Percentiles rank a stretch among this genome's conserved stretches.
phyloP scores from a whole-genome alignment of 64 coral and sea anemone genomes.

The Pocillopora damicornis region DNA sequence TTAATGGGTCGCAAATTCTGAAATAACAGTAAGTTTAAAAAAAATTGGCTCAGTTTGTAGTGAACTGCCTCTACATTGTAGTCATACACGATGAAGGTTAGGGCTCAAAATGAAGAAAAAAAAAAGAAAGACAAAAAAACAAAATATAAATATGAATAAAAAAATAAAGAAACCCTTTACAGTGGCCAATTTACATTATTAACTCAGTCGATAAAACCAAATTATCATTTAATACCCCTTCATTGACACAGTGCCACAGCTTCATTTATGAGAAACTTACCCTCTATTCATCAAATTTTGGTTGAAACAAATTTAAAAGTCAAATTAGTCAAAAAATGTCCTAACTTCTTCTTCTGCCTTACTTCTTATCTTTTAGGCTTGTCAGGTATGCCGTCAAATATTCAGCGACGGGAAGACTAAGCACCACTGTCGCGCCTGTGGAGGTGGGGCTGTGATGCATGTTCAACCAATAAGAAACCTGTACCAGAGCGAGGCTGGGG shows the following conservation, averaged over 20 bases:
- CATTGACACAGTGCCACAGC: too few species aligned
- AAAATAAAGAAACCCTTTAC: neutral
- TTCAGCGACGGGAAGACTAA: constrained; percentile 73
- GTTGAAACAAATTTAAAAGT: too few species aligned
- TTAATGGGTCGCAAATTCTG: constrained; percentile 90
- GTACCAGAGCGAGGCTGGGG: constrained; percentile 97
- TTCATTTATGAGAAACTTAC: too few species aligned
- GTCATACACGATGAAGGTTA: neutral
- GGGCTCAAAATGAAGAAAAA: neutral
- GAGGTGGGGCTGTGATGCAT: constrained; percentile 80
- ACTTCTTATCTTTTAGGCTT: constrained; percentile 51
- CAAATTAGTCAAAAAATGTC: neutral
- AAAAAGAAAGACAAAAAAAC: too few species aligned
- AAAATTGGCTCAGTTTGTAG: neutral
- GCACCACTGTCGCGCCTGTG: constrained; percentile 97
- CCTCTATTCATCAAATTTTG: too few species aligned
- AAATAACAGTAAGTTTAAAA: constrained; percentile 63
- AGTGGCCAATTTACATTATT: too few species aligned
- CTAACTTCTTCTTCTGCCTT: neutral
- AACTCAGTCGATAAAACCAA: too few species aligned
- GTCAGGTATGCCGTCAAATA: constrained; percentile 58
- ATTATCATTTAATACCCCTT: too few species aligned
- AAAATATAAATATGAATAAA: too few species aligned
- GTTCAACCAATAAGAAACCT: constrained; percentile 79
- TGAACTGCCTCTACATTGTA: too few species aligned